Evolutionary conservation across 2,113 vertebrate genomes (phyloP).

Genomic region (Balaenoptera acutorostrata): DNA sequence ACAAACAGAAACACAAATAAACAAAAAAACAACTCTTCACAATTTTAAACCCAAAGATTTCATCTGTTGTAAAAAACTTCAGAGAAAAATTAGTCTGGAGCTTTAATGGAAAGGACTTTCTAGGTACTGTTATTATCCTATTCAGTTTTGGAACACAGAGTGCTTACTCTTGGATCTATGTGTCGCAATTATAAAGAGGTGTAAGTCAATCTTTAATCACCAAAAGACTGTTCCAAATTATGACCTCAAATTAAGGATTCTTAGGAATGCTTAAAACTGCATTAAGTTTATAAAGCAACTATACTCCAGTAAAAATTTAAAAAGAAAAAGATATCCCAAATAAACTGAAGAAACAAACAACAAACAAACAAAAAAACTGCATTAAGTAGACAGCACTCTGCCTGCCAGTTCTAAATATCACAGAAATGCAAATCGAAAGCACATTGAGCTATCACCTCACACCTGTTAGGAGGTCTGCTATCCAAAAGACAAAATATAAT

Average conservation of each 20-base stretch:
- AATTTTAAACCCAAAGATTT: neutral
- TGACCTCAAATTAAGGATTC: neutral
- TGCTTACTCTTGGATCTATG: neutral
- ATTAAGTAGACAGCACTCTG: neutral
- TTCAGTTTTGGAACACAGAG: neutral
- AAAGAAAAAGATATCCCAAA: too few species aligned
- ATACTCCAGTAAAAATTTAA: too few species aligned
- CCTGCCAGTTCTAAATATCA: neutral
- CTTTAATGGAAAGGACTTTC: neutral
- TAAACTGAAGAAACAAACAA: too few species aligned
- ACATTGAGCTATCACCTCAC: neutral
- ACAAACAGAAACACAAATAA: neutral
- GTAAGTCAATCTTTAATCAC: neutral
- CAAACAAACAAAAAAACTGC: neutral
- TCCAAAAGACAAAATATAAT: neutral
- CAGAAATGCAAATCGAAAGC: neutral
- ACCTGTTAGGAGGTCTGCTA: neutral
- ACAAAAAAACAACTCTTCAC: neutral
- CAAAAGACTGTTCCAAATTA: neutral
- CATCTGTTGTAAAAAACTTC: neutral
- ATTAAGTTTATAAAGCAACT: neutral
- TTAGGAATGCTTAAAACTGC: neutral
- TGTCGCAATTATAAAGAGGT: neutral
- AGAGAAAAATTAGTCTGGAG: neutral
- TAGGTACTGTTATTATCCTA: neutral